Percentiles rank a stretch among this genome's conserved stretches.
phyloP scores from a whole-genome alignment of 2,888 invertebrate species.

The Dilophus febrilis region DNA sequence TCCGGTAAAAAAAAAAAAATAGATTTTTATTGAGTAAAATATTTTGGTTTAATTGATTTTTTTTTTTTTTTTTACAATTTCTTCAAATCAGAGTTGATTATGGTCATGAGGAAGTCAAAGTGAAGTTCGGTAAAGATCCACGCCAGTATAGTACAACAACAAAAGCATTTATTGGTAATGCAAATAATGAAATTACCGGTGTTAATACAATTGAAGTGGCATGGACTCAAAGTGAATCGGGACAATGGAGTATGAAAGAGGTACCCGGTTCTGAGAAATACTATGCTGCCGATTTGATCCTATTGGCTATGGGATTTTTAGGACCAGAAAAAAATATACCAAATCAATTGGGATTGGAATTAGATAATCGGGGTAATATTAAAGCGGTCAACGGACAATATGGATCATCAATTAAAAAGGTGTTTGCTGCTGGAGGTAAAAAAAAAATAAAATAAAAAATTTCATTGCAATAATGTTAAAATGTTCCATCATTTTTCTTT shows the following conservation, averaged over 20 bases:
- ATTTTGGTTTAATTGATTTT: neutral
- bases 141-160: slow-evolving; percentile 84
- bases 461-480: too few relatives aligned
- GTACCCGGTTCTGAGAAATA: slow-evolving; percentile 59
- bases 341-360: slow-evolving; percentile 57
- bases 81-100: slow-evolving; percentile 63
- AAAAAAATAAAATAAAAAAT: slow-evolving; percentile 6
- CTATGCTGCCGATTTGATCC: slow-evolving; percentile 75
- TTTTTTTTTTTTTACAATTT: slow-evolving; percentile 1
- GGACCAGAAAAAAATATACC: slow-evolving; percentile 87
- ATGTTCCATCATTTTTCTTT: slow-evolving; percentile 12
- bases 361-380: slow-evolving; percentile 87
- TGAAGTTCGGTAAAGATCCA: slow-evolving; percentile 85
- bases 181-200: slow-evolving; percentile 66
- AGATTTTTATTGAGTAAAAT: slow-evolving; percentile 1
- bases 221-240: slow-evolving; percentile 82
- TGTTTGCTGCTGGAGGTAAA: slow-evolving; percentile 91
- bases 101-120: slow-evolving; percentile 90
- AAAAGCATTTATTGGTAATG: slow-evolving; percentile 87
- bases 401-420: slow-evolving; percentile 59
- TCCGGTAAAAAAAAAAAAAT: slow-evolving; percentile 37
- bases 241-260: slow-evolving; percentile 90
- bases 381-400: slow-evolving; percentile 63
- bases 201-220: slow-evolving; percentile 80
- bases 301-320: slow-evolving; percentile 97